Evolutionary conservation across 2,888 invertebrate species (phyloP).

Genomic region (Fragum whitleyi): DNA sequence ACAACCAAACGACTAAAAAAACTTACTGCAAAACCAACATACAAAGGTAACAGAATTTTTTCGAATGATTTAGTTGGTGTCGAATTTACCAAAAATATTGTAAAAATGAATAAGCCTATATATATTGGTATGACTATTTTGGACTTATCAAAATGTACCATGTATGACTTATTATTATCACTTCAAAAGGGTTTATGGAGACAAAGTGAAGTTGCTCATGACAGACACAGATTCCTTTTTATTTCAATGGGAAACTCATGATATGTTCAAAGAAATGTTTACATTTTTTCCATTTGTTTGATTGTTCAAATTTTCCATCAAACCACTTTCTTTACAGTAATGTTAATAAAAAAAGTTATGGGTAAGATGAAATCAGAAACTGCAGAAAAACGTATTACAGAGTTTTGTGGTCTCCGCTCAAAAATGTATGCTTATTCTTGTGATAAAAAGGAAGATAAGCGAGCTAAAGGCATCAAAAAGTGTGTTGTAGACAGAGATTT

Average conservation of each 20-base stretch:
- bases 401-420: constrained; percentile 39
- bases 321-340: constrained; percentile 38
- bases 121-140: constrained; percentile 83
- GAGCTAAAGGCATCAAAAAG: constrained; percentile 42
- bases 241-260: constrained; percentile 39
- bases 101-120: constrained; percentile 83
- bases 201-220: constrained; percentile 38
- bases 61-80: constrained; percentile 82
- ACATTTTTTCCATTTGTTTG: constrained; percentile 40
- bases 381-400: constrained; percentile 39
- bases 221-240: constrained; percentile 50
- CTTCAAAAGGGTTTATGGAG: constrained; percentile 74
- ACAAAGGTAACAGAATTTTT: constrained; percentile 74
- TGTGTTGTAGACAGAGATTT: constrained; percentile 37
- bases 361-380: constrained; percentile 56
- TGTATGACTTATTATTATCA: constrained; percentile 84
- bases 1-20: constrained; percentile 33
- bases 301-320: constrained; percentile 45
- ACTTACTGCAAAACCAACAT: constrained; percentile 48
- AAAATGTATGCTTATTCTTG: constrained; percentile 51
- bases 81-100: constrained; percentile 67
- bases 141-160: constrained; percentile 83
- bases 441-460: constrained; percentile 32
- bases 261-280: constrained; percentile 48
- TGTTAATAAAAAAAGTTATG: constrained; percentile 46